Percentiles rank a stretch among this genome's conserved stretches.
These are phyloP conservation scores for Holotrichia oblita DNA, from an alignment of 1,140 invertebrate genomes.

Conservation along the genomic window DNA sequence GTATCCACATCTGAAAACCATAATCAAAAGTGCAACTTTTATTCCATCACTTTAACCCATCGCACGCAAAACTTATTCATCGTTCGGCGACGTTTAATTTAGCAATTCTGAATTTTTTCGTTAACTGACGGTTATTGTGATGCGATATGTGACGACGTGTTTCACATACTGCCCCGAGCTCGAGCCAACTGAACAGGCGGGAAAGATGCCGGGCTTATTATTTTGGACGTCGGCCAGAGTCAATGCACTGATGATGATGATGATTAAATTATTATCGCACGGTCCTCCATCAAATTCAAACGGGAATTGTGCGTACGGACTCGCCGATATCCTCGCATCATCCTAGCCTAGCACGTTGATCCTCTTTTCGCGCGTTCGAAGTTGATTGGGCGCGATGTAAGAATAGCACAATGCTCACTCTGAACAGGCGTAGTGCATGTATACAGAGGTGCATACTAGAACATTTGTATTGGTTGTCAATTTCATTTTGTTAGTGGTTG, in stretches of 20 bases:
- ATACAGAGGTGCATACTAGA: too few species aligned
- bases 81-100: neutral
- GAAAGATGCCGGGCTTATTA: conserved; percentile 11
- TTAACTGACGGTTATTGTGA: neutral
- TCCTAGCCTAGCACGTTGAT: neutral
- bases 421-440: neutral
- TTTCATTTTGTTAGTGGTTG: too few species aligned
- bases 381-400: neutral
- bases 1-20: too few species aligned
- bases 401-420: neutral
- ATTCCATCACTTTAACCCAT: neutral
- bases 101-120: neutral
- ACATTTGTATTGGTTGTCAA: too few species aligned
- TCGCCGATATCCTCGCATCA: neutral
- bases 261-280: conserved; percentile 30
- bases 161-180: neutral
- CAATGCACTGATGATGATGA: conserved; percentile 25
- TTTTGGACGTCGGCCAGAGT: conserved; percentile 26
- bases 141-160: neutral
- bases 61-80: neutral
- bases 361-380: neutral
- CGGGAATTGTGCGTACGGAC: conserved; percentile 25
- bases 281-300: conserved; percentile 21
- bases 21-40: neutral
- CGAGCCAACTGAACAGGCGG: neutral